Evolutionary conservation across 2,888 invertebrate genomes (phyloP).

Genomic region (Conistra vaccinii): DNA sequence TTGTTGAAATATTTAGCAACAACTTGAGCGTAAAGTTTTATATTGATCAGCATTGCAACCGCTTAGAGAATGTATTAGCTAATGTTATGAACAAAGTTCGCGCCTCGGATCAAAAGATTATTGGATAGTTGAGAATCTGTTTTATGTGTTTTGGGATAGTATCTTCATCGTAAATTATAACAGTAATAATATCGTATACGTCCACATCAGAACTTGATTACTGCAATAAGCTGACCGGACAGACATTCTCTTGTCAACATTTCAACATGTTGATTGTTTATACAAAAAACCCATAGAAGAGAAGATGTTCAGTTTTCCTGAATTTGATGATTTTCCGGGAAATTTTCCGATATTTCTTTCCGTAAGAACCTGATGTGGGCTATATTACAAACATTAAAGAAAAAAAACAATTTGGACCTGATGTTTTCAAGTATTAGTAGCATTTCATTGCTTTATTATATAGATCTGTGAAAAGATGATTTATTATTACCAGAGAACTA

Average conservation of each 20-base stretch:
- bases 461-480: too few relatives aligned
- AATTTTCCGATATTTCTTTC: too few relatives aligned
- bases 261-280: too few relatives aligned
- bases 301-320: too few relatives aligned
- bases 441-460: too few relatives aligned
- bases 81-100: slow-evolving; percentile 53
- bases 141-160: background rate
- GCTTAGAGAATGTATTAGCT: slow-evolving; percentile 36
- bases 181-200: background rate
- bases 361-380: too few relatives aligned
- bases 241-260: too few relatives aligned
- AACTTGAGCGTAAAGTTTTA: slow-evolving; percentile 44
- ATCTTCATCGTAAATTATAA: background rate
- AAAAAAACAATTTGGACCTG: too few relatives aligned
- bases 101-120: slow-evolving; percentile 30
- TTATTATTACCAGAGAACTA: background rate
- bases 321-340: too few relatives aligned
- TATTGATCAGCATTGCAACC: slow-evolving; percentile 49
- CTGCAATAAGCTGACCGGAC: background rate
- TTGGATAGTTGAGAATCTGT: slow-evolving; percentile 21
- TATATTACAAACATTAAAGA: too few relatives aligned
- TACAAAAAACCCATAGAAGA: too few relatives aligned
- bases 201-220: background rate
- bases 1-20: slow-evolving; percentile 73
- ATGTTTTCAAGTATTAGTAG: too few relatives aligned